A percentile compares a stretch with the other conserved stretches of the same genome.
Evolutionary conservation across 2,888 invertebrate species (phyloP).

Genomic region (Heteropelma amictum): DNA sequence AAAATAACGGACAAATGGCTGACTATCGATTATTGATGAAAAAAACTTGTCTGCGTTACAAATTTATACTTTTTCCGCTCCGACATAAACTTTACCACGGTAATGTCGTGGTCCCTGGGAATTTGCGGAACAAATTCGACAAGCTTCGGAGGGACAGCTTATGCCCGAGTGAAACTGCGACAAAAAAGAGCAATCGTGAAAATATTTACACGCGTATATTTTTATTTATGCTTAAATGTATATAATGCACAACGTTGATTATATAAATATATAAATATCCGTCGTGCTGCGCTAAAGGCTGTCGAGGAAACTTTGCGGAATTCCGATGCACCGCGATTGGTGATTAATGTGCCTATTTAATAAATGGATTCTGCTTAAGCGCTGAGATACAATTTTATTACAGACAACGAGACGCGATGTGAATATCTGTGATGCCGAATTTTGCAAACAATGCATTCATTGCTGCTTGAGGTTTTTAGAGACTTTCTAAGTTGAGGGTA

Average conservation of each 20-base stretch:
- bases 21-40: conserved; percentile 86
- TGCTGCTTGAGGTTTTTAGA: too few species aligned
- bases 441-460: too few species aligned
- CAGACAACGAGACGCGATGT: too few species aligned
- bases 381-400: too few species aligned
- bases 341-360: conserved; percentile 69
- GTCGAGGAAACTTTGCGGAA: conserved; percentile 6
- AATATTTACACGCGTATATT: neutral
- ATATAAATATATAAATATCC: conserved; percentile 42
- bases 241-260: conserved; percentile 39
- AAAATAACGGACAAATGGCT: conserved; percentile 95
- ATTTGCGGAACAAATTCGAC: too few species aligned
- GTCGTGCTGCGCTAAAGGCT: neutral
- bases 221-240: conserved; percentile 40
- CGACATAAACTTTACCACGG: neutral
- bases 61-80: neutral
- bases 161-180: neutral
- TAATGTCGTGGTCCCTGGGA: too few species aligned
- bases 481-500: too few species aligned
- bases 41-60: neutral
- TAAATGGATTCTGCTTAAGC: too few species aligned
- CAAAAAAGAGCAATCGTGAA: neutral
- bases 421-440: too few species aligned
- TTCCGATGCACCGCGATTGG: conserved; percentile 74
- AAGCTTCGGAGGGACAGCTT: neutral